Evolutionary conservation across 2,888 invertebrate genomes (phyloP).

Genomic region (Drosophila birchii): DNA sequence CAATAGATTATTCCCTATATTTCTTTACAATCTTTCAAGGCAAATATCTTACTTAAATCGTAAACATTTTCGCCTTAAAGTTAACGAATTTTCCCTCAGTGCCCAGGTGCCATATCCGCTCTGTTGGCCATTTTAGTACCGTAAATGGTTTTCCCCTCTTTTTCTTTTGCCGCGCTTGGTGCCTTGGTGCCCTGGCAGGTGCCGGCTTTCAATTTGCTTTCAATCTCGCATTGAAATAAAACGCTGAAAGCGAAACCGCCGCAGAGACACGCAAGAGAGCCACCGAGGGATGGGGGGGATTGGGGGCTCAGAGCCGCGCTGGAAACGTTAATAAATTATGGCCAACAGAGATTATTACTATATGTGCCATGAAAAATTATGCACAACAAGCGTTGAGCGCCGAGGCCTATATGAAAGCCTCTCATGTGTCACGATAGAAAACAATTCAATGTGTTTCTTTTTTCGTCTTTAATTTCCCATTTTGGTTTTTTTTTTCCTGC

Average conservation of each 20-base stretch:
- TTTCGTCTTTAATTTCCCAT: constrained; percentile 28
- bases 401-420: constrained; percentile 37
- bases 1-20: background rate
- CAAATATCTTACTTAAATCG: background rate
- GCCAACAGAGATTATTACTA: constrained; percentile 52
- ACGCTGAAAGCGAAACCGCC: constrained; percentile 60
- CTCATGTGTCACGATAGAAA: constrained; percentile 69
- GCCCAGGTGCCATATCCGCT: constrained; percentile 22
- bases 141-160: constrained; percentile 16
- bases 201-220: constrained; percentile 63
- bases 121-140: constrained; percentile 28
- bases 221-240: constrained; percentile 61
- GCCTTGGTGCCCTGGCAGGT: constrained; percentile 33
- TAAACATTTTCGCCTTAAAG: background rate
- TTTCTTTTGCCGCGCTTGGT: constrained; percentile 6
- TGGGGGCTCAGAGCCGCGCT: background rate
- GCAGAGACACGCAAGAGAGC: constrained; percentile 23
- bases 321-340: constrained; percentile 60
- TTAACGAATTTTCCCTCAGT: background rate
- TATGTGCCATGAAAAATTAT: constrained; percentile 50
- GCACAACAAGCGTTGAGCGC: constrained; percentile 32
- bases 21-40: background rate
- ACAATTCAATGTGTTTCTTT: constrained; percentile 41
- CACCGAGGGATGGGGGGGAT: background rate
- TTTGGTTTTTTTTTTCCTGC: background rate